Base-by-base conservation (phyloP, 2,888 invertebrate genomes). In the Conus canariensis region DNA sequence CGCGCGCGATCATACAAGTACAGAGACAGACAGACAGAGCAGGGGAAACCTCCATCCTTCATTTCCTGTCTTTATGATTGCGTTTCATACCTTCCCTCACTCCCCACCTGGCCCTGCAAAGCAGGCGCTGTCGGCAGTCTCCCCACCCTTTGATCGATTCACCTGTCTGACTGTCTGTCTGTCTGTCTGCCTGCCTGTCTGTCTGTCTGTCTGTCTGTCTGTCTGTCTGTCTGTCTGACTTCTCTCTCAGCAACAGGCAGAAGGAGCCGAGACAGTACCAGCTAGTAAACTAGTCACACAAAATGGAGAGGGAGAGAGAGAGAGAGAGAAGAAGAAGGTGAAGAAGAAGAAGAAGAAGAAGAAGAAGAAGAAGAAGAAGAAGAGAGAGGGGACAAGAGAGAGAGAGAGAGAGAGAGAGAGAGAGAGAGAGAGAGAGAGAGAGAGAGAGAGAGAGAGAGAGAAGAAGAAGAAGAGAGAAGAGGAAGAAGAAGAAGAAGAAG, bases 361-460 rank as follows among this genome's bases (percentile, higher is more conserved):
- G n/a, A n/a, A 22, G 22, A 14, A 58, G 85, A 58, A 7, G 56
- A 58, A 85, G 58, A 85, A 58, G 56, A 30, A 30, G 30, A 30
- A 30, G 30, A 30, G 2, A 74, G 74, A 19, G 74, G 6, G 74
- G 6, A 7, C 3, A 7, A 74, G 74, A 74, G n/a, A 74, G 74
- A 74, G 74, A 74, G 74, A 74, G 74, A 74, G 74, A 74, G 74
- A 74, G 74, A 74, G n/a, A 74, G 74, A 70, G 74, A 74, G 19
- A 74, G 74, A 74, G 74, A 74, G 74, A 74, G 74, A 74, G 74
- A 19, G 25, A 12, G 25, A 74, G 74, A 74, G 25, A 74, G 25
- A 74, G n/a, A 74, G 25, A 12, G 25, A 74, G 74, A 74, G 25
- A 12, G 25, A 74, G 74, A 74, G 25, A 74, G 6, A 74, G 74